Percentiles rank a stretch among this genome's conserved stretches.
Evolutionary conservation across 2,113 vertebrate species (phyloP).

Genomic region (Oxyruncus cristatus): DNA sequence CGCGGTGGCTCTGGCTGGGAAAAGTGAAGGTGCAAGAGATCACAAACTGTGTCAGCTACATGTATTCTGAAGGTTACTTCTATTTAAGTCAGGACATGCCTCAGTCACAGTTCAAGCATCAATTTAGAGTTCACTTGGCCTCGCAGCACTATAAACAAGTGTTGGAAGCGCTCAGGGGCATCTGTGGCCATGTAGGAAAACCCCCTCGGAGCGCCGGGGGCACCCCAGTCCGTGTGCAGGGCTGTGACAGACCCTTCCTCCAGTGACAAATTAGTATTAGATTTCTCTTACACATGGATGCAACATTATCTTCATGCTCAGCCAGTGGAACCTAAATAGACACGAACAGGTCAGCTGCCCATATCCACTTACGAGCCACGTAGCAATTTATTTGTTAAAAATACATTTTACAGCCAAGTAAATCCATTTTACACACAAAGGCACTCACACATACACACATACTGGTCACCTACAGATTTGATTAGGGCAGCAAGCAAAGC

Average conservation of each 20-base stretch:
- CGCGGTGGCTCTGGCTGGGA: not conserved
- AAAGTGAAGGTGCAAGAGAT: not conserved
- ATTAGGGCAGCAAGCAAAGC: not conserved
- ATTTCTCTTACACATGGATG: not conserved
- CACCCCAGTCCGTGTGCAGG: not conserved
- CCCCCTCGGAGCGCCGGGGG: not conserved
- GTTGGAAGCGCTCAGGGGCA: not conserved
- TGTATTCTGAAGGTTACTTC: not conserved
- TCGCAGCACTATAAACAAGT: not conserved
- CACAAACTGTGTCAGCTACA: not conserved
- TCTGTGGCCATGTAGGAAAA: not conserved
- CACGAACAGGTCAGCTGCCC: not conserved
- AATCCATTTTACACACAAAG: not conserved
- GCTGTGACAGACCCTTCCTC: not conserved
- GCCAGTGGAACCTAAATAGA: constrained; percentile 41
- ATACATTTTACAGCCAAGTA: not conserved
- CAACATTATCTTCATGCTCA: constrained; percentile 20
- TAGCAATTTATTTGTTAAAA: not conserved
- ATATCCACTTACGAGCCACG: not conserved
- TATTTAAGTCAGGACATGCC: not conserved
- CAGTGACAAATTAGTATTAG: not conserved
- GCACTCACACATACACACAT: not conserved
- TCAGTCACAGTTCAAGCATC: not conserved
- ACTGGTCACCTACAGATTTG: not conserved
- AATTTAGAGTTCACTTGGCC: not conserved